Evolutionary conservation across 1,140 invertebrate species (phyloP), one percentile per base, ranked within the genome.

Genomic region (Artemia franciscana): DNA sequence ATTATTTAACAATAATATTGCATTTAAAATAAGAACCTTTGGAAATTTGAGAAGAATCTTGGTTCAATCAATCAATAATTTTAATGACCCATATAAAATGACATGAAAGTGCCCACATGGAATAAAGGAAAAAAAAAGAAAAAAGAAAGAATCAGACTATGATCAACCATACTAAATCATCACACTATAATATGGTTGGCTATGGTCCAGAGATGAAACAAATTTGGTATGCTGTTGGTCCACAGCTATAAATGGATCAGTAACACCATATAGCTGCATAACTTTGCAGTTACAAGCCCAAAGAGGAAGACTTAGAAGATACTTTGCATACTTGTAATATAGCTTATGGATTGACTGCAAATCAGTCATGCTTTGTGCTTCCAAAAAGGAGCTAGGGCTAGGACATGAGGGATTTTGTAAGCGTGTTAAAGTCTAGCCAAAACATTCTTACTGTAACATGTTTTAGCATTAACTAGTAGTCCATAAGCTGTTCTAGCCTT

Each of bases 161-260:
- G n/a, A 7, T 39, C 7, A 39, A 39, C 30, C 7, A 39, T n/a
- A 39, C 30, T 39, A 39, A 39, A 39, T 39, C 7, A 39, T 27
- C 26, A 23, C 5, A 60, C 26, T 60, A 25, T 60, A 9, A 60
- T 60, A 26, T 9, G 59, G 12, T 4, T 60, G 59, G 59, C 59
- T 21, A n/a, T 27, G 5, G 59, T 25, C 7, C 26, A 26, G 30
- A 39, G 30, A 39, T 7, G 30, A 39, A 39, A 39, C 30, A 39
- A 39, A 39, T n/a, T 39, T n/a, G 30, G 30, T n/a, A 39, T n/a
- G 30, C 7, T n/a, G 7, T 39, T 39, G n/a, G 30, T 39, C 7
- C 30, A 39, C n/a, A 39, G 30, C 30, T n/a, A 39, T n/a, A 7
- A 39, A 39, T 39, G 30, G 30, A 39, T 39, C 30, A 39, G 30